Evolutionary conservation across 2,888 invertebrate species (phyloP).

Genomic region (Rhamnusium bicolor): DNA sequence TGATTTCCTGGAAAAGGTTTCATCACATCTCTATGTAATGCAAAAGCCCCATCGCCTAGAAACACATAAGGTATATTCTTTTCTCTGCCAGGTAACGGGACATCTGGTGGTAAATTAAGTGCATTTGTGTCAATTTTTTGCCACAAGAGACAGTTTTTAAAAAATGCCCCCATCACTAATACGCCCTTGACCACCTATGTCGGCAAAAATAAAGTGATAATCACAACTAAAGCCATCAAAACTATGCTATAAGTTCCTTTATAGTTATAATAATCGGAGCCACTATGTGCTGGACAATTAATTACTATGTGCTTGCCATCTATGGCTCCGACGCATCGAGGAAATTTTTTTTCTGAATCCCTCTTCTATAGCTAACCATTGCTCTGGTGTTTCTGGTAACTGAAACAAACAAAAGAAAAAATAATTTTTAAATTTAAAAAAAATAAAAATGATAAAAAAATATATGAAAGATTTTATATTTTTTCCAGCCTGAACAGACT

Average conservation of each 20-base stretch:
- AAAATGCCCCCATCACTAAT: slow-evolving; percentile 44
- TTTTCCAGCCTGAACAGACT: slow-evolving; percentile 16
- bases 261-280: too few species aligned
- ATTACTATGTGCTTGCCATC: neutral
- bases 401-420: neutral
- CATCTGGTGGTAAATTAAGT: slow-evolving; percentile 30
- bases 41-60: slow-evolving; percentile 42
- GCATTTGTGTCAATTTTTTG: slow-evolving; percentile 22
- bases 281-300: neutral
- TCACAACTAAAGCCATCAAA: too few species aligned
- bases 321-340: neutral
- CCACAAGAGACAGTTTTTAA: slow-evolving; percentile 24
- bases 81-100: slow-evolving; percentile 16
- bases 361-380: neutral
- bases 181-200: too few species aligned
- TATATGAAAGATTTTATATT: neutral
- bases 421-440: neutral
- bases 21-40: slow-evolving; percentile 30
- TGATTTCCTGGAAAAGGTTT: slow-evolving; percentile 43
- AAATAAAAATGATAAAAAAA: neutral
- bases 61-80: slow-evolving; percentile 39
- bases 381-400: neutral
- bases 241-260: too few species aligned
- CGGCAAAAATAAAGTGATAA: slow-evolving; percentile 27
- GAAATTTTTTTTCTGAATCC: neutral